Evolutionary conservation across 2,113 vertebrate species (phyloP).

Genomic region (Mystacornis crossleyi): DNA sequence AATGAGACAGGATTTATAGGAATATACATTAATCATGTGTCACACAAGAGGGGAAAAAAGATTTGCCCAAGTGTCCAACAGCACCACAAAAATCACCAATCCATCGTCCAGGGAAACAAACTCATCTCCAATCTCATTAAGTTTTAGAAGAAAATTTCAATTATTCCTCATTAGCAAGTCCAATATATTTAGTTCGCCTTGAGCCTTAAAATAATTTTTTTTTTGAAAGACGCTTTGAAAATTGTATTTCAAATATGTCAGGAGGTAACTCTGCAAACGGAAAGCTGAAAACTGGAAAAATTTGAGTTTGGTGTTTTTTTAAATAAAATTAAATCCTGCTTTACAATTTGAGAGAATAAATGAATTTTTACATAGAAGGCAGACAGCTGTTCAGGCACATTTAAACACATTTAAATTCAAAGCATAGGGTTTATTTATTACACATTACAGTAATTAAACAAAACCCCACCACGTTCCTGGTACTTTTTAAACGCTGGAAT

Average conservation of each 20-base stretch:
- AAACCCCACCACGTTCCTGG: neutral
- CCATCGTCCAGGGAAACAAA: neutral
- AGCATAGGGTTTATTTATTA: neutral
- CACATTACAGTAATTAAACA: neutral
- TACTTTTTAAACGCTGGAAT: neutral
- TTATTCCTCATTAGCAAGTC: neutral
- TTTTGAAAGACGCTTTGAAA: neutral
- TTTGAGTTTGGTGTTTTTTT: neutral
- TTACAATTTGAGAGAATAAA: neutral
- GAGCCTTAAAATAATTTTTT: neutral
- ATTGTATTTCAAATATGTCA: neutral
- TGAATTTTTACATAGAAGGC: neutral
- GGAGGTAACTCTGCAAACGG: neutral
- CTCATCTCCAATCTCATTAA: neutral
- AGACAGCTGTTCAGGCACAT: rapidly evolving
- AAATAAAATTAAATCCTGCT: neutral
- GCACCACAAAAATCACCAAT: neutral
- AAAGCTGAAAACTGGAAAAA: neutral
- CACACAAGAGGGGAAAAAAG: neutral
- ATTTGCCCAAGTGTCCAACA: neutral
- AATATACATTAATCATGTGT: neutral
- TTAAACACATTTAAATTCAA: neutral
- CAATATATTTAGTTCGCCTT: rapidly evolving
- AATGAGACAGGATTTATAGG: neutral
- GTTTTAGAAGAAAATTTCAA: neutral